Conservation (phyloP, 2,113 vertebrate genomes). For the Hucho hucho region DNA sequence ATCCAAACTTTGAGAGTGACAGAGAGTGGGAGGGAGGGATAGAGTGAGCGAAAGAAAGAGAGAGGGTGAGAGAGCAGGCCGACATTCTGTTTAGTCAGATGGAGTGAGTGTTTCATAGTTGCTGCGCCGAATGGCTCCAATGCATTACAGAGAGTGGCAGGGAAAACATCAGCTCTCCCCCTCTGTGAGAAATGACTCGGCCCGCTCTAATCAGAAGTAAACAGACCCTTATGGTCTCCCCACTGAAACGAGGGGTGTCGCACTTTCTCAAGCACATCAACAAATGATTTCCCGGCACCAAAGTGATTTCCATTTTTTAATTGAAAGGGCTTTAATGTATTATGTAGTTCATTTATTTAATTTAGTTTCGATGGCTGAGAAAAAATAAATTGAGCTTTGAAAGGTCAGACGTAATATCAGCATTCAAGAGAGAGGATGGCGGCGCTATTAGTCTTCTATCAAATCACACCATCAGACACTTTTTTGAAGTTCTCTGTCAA, state of each 20-base stretch:
- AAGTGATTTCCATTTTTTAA: conserved; percentile 60
- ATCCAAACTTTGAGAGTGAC: conserved; percentile 29
- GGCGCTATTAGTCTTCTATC: conserved; percentile 48
- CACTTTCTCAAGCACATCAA: conserved; percentile 49
- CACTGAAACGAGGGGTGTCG: conserved; percentile 13
- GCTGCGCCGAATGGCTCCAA: conserved; percentile 26
- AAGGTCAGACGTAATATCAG: conserved; percentile 58
- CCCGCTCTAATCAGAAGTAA: conserved; percentile 51
- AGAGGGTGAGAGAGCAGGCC: not conserved
- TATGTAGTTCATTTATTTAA: conserved; percentile 66
- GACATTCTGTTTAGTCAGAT: conserved; percentile 13
- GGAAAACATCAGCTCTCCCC: conserved; percentile 33
- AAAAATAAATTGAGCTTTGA: conserved; percentile 53
- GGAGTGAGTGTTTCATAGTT: not conserved
- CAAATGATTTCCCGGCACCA: conserved; percentile 45
- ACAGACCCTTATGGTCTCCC: conserved; percentile 47
- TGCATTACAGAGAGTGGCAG: conserved; percentile 40
- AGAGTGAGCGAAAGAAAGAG: not conserved
- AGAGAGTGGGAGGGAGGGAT: not conserved
- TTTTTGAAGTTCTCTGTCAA: conserved; percentile 37
- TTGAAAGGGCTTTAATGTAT: conserved; percentile 60
- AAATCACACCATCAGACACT: conserved; percentile 51
- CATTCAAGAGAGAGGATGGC: conserved; percentile 30
- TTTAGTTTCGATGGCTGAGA: conserved; percentile 53
- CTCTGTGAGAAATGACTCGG: conserved; percentile 47